Conservation (phyloP, 2,888 invertebrate genomes). For the Calliphora vomitoria region DNA sequence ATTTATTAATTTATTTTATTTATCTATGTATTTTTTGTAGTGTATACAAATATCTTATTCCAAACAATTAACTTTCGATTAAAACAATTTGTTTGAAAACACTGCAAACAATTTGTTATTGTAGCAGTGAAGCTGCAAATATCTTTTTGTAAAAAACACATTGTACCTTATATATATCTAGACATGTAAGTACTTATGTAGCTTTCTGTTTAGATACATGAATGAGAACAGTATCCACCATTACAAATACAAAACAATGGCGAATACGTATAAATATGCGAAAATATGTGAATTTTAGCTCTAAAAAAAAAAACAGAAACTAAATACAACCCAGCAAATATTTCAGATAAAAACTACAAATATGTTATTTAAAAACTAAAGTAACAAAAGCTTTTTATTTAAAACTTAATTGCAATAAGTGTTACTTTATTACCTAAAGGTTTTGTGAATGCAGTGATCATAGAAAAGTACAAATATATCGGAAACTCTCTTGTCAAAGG, state of each 20-base stretch:
- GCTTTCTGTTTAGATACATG: too few relatives aligned
- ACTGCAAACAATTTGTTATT: neutral
- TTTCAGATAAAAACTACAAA: neutral
- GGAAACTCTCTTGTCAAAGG: too few relatives aligned
- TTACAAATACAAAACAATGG: neutral
- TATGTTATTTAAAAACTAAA: too few relatives aligned
- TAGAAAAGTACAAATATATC: too few relatives aligned
- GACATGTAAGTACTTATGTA: too few relatives aligned
- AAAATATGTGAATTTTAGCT: neutral
- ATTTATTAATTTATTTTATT: too few relatives aligned
- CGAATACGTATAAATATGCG: neutral
- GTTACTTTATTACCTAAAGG: too few relatives aligned
- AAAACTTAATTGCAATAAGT: too few relatives aligned
- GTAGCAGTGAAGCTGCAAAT: neutral
- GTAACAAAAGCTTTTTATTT: too few relatives aligned
- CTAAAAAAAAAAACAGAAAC: neutral
- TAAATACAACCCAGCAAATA: neutral
- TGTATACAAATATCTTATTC: neutral
- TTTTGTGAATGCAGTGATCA: too few relatives aligned
- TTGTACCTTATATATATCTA: neutral
- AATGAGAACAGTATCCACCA: neutral
- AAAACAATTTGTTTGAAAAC: neutral
- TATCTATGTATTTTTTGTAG: too few relatives aligned
- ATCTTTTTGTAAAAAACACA: neutral
- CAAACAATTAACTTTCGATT: slow-evolving; percentile 3